These are phyloP conservation scores for Carcina quercana DNA, from an alignment of 2,888 invertebrate species.

Conservation along the genomic window DNA sequence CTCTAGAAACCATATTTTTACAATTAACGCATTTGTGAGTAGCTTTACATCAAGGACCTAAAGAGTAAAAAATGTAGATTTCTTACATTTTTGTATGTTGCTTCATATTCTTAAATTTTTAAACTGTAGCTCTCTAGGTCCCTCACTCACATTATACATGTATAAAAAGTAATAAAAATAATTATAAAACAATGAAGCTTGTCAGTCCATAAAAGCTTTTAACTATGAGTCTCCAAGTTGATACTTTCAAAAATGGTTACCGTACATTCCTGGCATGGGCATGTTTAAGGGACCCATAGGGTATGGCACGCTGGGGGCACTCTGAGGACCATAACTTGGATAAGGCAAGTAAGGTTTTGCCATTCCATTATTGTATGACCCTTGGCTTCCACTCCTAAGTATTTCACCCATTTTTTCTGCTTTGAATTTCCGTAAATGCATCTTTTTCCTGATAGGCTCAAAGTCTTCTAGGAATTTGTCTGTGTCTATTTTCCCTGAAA, in stretches of 20 bases:
- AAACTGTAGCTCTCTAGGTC: too few species aligned
- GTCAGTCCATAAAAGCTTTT: too few species aligned
- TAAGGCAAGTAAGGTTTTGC: conserved; percentile 60
- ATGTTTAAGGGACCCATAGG: conserved; percentile 83
- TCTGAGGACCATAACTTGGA: conserved; percentile 60
- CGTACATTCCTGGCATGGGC: conserved; percentile 82
- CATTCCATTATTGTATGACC: conserved; percentile 51
- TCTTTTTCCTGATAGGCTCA: conserved; percentile 77
- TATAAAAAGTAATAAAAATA: too few species aligned
- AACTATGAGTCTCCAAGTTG: too few species aligned
- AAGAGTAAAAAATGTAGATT: too few species aligned
- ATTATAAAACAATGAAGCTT: too few species aligned
- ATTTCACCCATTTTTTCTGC: conserved; percentile 93
- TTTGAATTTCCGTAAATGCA: conserved; percentile 86
- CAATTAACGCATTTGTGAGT: too few species aligned
- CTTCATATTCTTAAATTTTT: too few species aligned
- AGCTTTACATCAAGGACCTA: too few species aligned
- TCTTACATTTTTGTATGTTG: too few species aligned
- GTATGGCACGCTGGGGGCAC: conserved; percentile 79
- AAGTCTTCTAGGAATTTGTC: conserved; percentile 93
- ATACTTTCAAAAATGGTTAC: conserved; percentile 52
- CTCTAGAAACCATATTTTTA: too few species aligned
- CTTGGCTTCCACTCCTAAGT: conserved; percentile 55
- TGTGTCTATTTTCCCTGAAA: conserved; percentile 80
- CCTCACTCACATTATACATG: too few species aligned